A percentile compares a stretch with the other conserved stretches of the same genome.
Conservation (phyloP, 1,140 invertebrate genomes). For the Drosophila saltans region DNA sequence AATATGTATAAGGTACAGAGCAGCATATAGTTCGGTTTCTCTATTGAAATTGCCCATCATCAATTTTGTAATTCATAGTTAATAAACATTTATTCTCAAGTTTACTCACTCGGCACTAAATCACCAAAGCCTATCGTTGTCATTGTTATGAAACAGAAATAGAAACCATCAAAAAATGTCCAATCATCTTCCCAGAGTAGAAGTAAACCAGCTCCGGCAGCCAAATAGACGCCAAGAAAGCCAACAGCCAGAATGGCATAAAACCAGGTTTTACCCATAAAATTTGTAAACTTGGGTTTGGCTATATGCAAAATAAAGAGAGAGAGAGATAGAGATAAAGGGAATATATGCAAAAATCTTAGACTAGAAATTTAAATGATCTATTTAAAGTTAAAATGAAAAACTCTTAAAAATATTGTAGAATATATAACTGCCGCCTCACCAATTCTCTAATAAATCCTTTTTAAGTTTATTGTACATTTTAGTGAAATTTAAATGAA, state of each 20-base stretch:
- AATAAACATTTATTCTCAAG: neutral
- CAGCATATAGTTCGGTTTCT: constrained; percentile 93
- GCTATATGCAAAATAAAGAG: constrained; percentile 30
- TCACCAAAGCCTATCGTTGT: constrained; percentile 97
- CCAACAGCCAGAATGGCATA: constrained; percentile 89
- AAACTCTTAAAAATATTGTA: no score
- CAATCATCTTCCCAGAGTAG: constrained; percentile 93
- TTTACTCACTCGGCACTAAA: constrained; percentile 91
- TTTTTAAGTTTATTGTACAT: no score
- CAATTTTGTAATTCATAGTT: no score
- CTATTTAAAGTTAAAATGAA: no score
- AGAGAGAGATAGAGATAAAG: no score
- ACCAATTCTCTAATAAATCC: no score
- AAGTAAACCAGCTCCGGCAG: constrained; percentile 89
- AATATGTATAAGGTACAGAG: constrained; percentile 96
- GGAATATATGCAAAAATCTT: no score
- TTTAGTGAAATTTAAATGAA: no score
- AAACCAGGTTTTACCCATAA: constrained; percentile 85
- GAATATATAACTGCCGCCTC: no score
- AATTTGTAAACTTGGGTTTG: constrained; percentile 77
- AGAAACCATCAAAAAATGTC: constrained; percentile 96
- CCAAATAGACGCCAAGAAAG: constrained; percentile 90
- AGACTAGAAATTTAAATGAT: no score
- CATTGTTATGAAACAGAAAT: constrained; percentile 97
- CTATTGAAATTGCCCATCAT: constrained; percentile 83